Evolutionary conservation across 2,888 invertebrate genomes (phyloP), one percentile per base, ranked within the genome.

Genomic region (Zeuzera pyrina): DNA sequence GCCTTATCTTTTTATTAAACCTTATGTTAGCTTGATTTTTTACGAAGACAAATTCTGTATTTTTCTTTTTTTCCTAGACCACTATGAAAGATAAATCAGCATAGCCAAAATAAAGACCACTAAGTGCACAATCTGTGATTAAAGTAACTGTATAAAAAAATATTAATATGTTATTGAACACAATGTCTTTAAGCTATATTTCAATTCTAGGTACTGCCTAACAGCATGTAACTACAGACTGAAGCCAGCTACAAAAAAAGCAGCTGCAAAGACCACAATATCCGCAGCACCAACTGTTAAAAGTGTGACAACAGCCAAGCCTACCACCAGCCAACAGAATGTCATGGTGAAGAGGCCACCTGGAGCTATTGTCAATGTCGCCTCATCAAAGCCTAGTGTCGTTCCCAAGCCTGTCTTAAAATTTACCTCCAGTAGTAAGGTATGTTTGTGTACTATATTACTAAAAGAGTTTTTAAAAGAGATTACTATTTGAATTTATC

Each of bases 351-450:
- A 87, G 64, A 49, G 79, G 38, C 65, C 76, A 0, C 53, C 68
- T 0, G 63, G 70, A 1, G 52, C 86, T 7, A 74, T 88, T 6
- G 74, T 86, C 2, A 86, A 86, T 35, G 84, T 88, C 1, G 71
- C 88, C 0, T 78, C 88, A 35, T 79, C 88, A 2, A 92, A 92
- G 57, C 85, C 89, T 1, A 88, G 88, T 34, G 87, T 88, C 12
- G 87, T 91, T 43, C 91, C 93, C 1, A 93, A 93, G 56, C 91
- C 93, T 15, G 87, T 92, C 3, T 87, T 92, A 29, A 94, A 93
- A 65, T 89, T 90, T 36, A 86, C 86, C 26, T 86, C 87, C 6
- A 70, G 79, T 46, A 67, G 70, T 62, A 65, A 87, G 84, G 78
- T 76, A 41, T 53, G 46, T 33, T 22, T 13, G 3, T 4, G 10